A percentile compares a stretch with the other conserved stretches of the same genome.
Conservation (phyloP, 2,113 vertebrate genomes). For the Aphyosemion australe region DNA sequence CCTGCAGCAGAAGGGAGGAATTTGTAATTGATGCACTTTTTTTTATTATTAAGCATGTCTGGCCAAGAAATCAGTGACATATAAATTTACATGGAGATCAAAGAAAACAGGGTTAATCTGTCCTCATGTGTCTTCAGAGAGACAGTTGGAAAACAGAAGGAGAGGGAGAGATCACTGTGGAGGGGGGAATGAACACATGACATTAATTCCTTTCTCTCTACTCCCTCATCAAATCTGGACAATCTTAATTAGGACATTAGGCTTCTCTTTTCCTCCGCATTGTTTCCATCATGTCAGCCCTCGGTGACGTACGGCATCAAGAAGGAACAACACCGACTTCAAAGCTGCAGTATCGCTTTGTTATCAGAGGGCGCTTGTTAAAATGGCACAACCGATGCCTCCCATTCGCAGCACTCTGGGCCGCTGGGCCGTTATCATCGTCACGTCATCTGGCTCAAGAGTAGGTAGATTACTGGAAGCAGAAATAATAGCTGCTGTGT, state of each 20-base stretch:
- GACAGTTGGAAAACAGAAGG: background rate
- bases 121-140: conserved; percentile 18
- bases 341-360: conserved; percentile 43
- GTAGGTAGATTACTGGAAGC: conserved; percentile 74
- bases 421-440: conserved; percentile 61
- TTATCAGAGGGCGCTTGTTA: conserved; percentile 41
- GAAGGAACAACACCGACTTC: conserved; percentile 53
- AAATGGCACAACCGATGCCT: conserved; percentile 34
- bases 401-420: conserved; percentile 37
- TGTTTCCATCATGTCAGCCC: conserved; percentile 70
- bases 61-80: conserved; percentile 18
- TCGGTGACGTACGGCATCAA: conserved; percentile 54
- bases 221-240: conserved; percentile 67
- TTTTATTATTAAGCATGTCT: background rate
- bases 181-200: conserved; percentile 61
- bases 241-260: conserved; percentile 75
- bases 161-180: conserved; percentile 17
- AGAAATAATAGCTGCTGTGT: conserved; percentile 71
- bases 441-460: conserved; percentile 63
- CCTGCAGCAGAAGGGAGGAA: background rate
- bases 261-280: conserved; percentile 43
- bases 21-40: conserved; percentile 6
- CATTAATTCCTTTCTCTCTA: conserved; percentile 60
- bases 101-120: conserved; percentile 20
- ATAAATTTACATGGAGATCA: conserved; percentile 22